Conservation (phyloP, 1,140 invertebrate species). For the Sitobion miscanthi region DNA sequence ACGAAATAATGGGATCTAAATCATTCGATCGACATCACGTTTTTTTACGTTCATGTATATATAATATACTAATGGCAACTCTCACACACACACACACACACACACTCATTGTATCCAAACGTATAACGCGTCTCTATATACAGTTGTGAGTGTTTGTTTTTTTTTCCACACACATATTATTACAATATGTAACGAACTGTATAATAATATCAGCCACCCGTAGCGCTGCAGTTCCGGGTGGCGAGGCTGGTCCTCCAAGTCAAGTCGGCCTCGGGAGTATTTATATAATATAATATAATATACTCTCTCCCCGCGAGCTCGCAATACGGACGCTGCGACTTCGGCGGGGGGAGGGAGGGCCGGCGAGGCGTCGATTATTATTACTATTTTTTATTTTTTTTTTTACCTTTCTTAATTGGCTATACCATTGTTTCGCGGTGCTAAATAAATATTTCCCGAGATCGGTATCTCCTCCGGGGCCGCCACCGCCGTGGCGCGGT, state of each 20-base stretch:
- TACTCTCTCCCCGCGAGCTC: not conserved
- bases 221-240: not conserved
- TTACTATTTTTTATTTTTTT: not conserved
- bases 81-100: too few relatives aligned
- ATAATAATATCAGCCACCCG: not conserved
- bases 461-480: slow-evolving; percentile 28
- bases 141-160: not conserved
- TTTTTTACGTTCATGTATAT: not conserved
- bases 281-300: too few relatives aligned
- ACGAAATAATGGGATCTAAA: not conserved
- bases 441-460: slow-evolving; percentile 42
- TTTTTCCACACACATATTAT: not conserved
- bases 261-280: not conserved
- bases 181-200: not conserved
- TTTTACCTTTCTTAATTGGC: slow-evolving; percentile 43
- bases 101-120: not conserved
- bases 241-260: not conserved
- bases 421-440: slow-evolving; percentile 32
- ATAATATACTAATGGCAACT: not conserved
- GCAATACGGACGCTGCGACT: too few relatives aligned
- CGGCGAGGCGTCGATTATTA: not conserved
- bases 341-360: not conserved
- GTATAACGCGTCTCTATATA: not conserved
- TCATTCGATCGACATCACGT: not conserved
- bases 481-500: not conserved